Evolutionary conservation across 2,888 invertebrate genomes (phyloP).

Genomic region (Pedicia rivosa): DNA sequence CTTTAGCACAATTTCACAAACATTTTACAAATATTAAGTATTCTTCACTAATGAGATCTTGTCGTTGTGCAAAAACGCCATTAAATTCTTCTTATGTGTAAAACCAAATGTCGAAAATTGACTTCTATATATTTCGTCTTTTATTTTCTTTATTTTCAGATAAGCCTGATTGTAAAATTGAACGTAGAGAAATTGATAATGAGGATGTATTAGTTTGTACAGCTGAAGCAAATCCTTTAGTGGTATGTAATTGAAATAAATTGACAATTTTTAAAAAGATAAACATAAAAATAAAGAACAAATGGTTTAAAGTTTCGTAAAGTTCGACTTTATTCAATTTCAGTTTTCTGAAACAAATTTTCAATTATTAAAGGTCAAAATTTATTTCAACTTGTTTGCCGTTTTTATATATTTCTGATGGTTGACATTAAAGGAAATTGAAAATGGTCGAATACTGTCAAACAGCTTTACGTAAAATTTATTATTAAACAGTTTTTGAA

Average conservation of each 20-base stretch:
- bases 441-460: too few species aligned
- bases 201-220: slow-evolving; percentile 64
- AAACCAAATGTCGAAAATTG: slow-evolving; percentile 7
- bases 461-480: too few species aligned
- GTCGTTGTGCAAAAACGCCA: slow-evolving; percentile 5
- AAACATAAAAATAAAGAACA: background rate
- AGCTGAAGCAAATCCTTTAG: slow-evolving; percentile 67
- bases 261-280: slow-evolving; percentile 10
- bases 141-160: slow-evolving; percentile 35
- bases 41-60: background rate
- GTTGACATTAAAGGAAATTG: too few species aligned
- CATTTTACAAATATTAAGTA: too few species aligned
- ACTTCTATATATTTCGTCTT: slow-evolving; percentile 3
- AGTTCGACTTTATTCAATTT: too few species aligned
- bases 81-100: slow-evolving; percentile 10
- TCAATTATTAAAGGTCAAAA: too few species aligned
- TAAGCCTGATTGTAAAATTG: slow-evolving; percentile 70
- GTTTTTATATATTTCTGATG: too few species aligned
- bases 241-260: too few species aligned
- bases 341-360: too few species aligned
- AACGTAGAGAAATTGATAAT: slow-evolving; percentile 53
- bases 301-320: too few species aligned
- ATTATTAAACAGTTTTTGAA: too few species aligned
- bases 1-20: background rate
- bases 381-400: too few species aligned